phyloP scores from a whole-genome alignment of 2,797 vertebrate genomes.

The Acanthiza pusilla region DNA sequence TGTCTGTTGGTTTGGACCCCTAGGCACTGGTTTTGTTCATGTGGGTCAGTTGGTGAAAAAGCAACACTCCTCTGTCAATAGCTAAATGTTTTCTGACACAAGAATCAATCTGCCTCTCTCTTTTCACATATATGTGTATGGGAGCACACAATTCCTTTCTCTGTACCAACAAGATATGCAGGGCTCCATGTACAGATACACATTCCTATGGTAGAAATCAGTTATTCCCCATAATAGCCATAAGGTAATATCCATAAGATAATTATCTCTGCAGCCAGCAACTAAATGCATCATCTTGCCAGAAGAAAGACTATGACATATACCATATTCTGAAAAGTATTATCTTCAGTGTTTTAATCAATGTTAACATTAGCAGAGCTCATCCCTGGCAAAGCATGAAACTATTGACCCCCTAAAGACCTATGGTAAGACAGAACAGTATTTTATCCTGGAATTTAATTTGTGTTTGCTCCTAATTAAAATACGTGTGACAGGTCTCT shows the following conservation, averaged over 20 bases:
- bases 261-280: conserved; percentile 63
- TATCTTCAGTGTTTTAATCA: conserved; percentile 65
- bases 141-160: neutral
- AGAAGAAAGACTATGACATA: conserved; percentile 32
- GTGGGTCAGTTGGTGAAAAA: neutral
- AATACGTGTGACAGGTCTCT: conserved; percentile 27
- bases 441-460: conserved; percentile 67
- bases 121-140: neutral
- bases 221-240: conserved; percentile 3
- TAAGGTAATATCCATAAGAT: conserved; percentile 19
- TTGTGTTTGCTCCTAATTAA: conserved; percentile 71
- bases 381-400: neutral
- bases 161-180: neutral
- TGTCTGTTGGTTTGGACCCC: neutral
- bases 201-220: neutral
- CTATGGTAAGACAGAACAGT: neutral
- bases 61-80: neutral
- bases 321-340: conserved; percentile 33
- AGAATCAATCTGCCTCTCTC: neutral
- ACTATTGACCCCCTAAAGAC: conserved; percentile 27
- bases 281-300: conserved; percentile 37
- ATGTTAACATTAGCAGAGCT: conserved; percentile 32
- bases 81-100: neutral
- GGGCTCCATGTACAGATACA: neutral
- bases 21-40: neutral